These are phyloP conservation scores for Episyrphus balteatus DNA, from an alignment of 1,140 invertebrate genomes.

Conservation along the genomic window DNA sequence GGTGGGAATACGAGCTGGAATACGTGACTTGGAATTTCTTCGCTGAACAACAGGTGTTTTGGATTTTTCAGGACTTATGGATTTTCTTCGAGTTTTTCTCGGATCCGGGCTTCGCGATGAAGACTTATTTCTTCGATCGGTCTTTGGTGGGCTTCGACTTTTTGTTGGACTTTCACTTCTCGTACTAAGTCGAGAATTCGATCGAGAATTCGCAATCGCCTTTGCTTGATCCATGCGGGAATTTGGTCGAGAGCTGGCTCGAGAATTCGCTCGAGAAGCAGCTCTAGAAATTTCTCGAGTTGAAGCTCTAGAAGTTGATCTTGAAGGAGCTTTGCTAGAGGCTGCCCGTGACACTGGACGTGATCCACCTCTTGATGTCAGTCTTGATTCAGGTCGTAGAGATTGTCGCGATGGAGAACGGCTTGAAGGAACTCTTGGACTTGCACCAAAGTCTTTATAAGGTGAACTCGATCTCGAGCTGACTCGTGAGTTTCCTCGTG, in stretches of 20 bases:
- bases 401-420: slow-evolving; percentile 18
- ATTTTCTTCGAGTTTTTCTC: slow-evolving; percentile 9
- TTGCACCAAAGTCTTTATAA: slow-evolving; percentile 13
- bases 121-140: slow-evolving; percentile 14
- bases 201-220: slow-evolving; percentile 18
- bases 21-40: slow-evolving; percentile 20
- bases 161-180: slow-evolving; percentile 2
- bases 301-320: slow-evolving; percentile 10
- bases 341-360: slow-evolving; percentile 3
- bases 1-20: slow-evolving; percentile 13
- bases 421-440: slow-evolving; percentile 17
- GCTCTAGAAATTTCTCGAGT: slow-evolving; percentile 16
- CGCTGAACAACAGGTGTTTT: neutral
- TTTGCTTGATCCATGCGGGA: slow-evolving; percentile 21
- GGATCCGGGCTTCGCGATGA: slow-evolving; percentile 19
- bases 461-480: slow-evolving; percentile 20
- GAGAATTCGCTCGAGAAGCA: slow-evolving; percentile 5
- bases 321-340: slow-evolving; percentile 6
- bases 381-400: slow-evolving; percentile 8
- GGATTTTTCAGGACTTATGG: slow-evolving; percentile 17
- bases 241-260: slow-evolving; percentile 7
- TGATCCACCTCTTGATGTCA: slow-evolving; percentile 1
- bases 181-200: slow-evolving; percentile 26
- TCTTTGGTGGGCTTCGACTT: neutral
- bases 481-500: slow-evolving; percentile 7